Percentiles rank a stretch among this genome's conserved stretches.
Evolutionary conservation across 2,113 vertebrate genomes (phyloP).

Genomic region (Hyperopisus bebe): DNA sequence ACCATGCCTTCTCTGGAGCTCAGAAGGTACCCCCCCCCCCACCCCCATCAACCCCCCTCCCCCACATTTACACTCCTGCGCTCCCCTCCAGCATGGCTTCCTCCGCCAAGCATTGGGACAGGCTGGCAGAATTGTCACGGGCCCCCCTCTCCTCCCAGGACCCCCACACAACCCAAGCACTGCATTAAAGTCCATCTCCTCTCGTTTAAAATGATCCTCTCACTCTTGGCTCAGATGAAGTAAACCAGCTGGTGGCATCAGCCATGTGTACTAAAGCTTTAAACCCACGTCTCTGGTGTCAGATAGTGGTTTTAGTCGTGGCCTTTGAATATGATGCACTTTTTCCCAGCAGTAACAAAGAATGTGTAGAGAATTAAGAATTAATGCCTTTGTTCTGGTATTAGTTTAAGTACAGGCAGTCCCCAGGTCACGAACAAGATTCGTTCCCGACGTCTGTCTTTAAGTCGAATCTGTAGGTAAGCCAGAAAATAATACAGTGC

Average conservation of each 20-base stretch:
- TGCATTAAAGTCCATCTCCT: not conserved
- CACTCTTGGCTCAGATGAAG: not conserved
- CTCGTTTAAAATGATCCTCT: not conserved
- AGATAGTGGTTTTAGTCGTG: not conserved
- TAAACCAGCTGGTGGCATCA: not conserved
- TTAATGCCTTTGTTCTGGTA: not conserved
- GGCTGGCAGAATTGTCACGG: constrained; percentile 5
- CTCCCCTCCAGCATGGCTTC: constrained; percentile 54
- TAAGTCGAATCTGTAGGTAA: not conserved
- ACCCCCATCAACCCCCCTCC: not conserved
- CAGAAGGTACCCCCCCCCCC: constrained; percentile 75
- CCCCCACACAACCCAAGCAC: constrained; percentile 20
- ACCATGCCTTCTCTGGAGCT: constrained; percentile 96
- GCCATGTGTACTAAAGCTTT: not conserved
- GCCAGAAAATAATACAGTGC: not conserved
- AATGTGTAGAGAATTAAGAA: not conserved
- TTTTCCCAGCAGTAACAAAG: not conserved
- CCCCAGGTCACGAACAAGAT: not conserved
- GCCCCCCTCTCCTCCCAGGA: not conserved
- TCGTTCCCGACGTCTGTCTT: not conserved
- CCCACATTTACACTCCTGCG: not conserved
- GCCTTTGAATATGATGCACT: not conserved
- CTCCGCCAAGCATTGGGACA: constrained; percentile 28
- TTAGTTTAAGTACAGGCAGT: not conserved
- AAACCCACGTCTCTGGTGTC: not conserved